Conservation (phyloP, 2,113 vertebrate species). For the Ceyx cyanopectus region DNA sequence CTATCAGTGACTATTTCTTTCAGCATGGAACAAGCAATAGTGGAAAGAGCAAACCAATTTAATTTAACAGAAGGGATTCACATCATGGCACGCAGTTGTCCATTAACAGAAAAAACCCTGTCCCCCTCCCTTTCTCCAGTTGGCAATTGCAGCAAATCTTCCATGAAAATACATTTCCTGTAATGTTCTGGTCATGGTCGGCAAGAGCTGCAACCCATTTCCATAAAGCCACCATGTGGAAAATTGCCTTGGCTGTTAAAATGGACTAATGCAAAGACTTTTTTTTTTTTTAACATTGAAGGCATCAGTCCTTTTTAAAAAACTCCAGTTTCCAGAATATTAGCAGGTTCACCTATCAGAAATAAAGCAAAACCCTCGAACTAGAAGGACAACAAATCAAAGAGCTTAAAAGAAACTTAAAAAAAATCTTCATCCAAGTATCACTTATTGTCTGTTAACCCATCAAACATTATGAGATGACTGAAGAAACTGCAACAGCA, state of each 20-base stretch:
- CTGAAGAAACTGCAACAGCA: neutral
- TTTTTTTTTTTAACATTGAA: slow-evolving; percentile 10
- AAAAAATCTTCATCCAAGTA: neutral
- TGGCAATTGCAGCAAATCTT: slow-evolving; percentile 92
- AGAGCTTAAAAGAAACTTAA: neutral
- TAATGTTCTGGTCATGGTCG: slow-evolving; percentile 88
- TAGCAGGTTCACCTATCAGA: slow-evolving; percentile 44
- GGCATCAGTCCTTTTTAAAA: slow-evolving; percentile 36
- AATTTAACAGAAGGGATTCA: slow-evolving; percentile 72
- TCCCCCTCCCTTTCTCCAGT: slow-evolving; percentile 76
- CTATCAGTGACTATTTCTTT: slow-evolving; percentile 11
- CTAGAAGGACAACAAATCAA: neutral
- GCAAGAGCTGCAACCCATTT: slow-evolving; percentile 75
- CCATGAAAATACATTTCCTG: slow-evolving; percentile 94
- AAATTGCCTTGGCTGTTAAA: slow-evolving; percentile 89
- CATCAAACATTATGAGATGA: neutral
- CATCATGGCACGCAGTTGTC: slow-evolving; percentile 82
- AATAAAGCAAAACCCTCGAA: slow-evolving; percentile 2
- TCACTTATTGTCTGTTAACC: neutral
- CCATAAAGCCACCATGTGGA: slow-evolving; percentile 87
- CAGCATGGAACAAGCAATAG: slow-evolving; percentile 45
- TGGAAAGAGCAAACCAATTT: slow-evolving; percentile 64
- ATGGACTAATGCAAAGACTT: slow-evolving; percentile 82
- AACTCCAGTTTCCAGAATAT: slow-evolving; percentile 35
- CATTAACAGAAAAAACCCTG: slow-evolving; percentile 84